Conservation (phyloP, 2,797 vertebrate species). For the Xiphophorus birchmanni region DNA sequence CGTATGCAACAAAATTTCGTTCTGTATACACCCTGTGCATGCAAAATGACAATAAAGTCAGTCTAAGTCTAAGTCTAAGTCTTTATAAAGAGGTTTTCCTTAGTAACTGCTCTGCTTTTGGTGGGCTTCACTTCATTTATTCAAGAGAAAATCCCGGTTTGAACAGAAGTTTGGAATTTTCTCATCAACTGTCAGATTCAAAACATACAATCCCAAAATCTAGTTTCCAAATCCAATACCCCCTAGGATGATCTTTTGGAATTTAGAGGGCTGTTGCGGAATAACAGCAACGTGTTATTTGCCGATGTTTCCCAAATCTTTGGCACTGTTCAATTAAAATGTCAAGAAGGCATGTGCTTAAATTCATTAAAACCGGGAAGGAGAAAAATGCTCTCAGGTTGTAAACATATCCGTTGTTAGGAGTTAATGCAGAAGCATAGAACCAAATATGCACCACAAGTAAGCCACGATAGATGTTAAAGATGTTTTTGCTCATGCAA, state of each 20-base stretch:
- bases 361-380: background rate
- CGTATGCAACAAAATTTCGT: too few relatives aligned
- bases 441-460: background rate
- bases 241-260: slow-evolving; percentile 15
- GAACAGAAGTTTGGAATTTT: background rate
- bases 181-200: slow-evolving; percentile 1
- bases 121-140: slow-evolving; percentile 3
- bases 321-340: slow-evolving; percentile 49
- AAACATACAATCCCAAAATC: slow-evolving; percentile 9
- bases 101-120: slow-evolving; percentile 25
- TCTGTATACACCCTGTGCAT: too few relatives aligned
- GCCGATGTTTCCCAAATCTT: slow-evolving; percentile 17
- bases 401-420: background rate
- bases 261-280: slow-evolving; percentile 16
- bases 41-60: too few relatives aligned
- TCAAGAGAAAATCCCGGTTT: slow-evolving; percentile 14
- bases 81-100: slow-evolving; percentile 33
- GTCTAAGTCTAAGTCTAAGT: too few relatives aligned
- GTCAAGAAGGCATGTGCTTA: slow-evolving; percentile 17
- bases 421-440: background rate
- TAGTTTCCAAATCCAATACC: slow-evolving; percentile 3
- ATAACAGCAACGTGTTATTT: background rate
- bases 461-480: background rate
- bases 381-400: background rate
- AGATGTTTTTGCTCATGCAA: background rate